Evolutionary conservation across 2,113 vertebrate genomes (phyloP), one percentile per base, ranked within the genome.

Genomic region (Calyptomena viridis): DNA sequence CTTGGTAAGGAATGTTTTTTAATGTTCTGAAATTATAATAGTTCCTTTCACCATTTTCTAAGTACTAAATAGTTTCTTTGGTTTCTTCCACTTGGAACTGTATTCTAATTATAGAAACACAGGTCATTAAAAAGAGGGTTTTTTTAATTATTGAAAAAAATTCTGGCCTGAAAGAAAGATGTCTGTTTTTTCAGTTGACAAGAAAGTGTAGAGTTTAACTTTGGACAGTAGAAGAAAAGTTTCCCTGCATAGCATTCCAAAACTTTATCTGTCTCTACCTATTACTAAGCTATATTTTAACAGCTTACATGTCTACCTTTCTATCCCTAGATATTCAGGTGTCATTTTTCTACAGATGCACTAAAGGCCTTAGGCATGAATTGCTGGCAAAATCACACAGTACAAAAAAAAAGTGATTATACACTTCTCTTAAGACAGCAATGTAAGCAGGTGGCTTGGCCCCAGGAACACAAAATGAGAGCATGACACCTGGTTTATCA

Each of bases 401-500:
- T 39, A 67, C 63, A 60, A 91, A 88, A 39, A 78, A 78, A 81
- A 94, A 62, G 77, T 81, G 67, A 93, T 83, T 88, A 90, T 88
- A 79, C 80, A 49, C 59, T 91, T 42, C 50, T 95, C 1, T 0
- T 87, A 37, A 71, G 71, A 91, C 69, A 88, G 77, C 46, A 77
- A 67, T 84, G n/a, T 60, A 79, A 82, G 50, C 87, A 92, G 58
- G 67, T 96, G 90, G 56, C 67, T 95, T 85, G 93, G 93, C 93
- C 92, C 78, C 72, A 81, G 92, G 84, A 92, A 49, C 30, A 81
- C 18, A 86, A 96, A 93, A 93, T 59, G 80, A 76, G 37, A 90
- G 56, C 60, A 37, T 14, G 68, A 84, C 42, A 87, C 77, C 72
- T 79, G 89, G 42, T 82, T 95, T 95, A 93, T 72, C 81, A 74